Evolutionary conservation across 1,140 invertebrate species (phyloP).

Genomic region (Galendromus occidentalis): DNA sequence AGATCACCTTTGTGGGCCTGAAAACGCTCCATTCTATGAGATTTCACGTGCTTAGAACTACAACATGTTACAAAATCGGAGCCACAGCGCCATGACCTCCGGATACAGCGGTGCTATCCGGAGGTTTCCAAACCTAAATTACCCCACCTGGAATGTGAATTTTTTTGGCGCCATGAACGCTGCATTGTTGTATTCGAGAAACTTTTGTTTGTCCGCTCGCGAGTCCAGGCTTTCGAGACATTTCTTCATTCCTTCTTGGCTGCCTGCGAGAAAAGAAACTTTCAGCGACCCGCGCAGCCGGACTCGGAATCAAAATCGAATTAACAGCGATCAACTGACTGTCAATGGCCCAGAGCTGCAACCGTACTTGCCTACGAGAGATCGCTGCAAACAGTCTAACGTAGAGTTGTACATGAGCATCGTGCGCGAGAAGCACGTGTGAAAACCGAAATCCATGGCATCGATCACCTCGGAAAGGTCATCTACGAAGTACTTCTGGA

Average conservation of each 20-base stretch:
- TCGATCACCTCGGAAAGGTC: slow-evolving; percentile 91
- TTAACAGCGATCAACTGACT: too few species aligned
- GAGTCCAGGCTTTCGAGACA: slow-evolving; percentile 62
- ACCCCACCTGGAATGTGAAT: slow-evolving; percentile 45
- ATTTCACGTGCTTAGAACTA: too few species aligned
- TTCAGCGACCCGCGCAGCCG: too few species aligned
- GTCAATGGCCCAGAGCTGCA: background rate
- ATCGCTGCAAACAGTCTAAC: slow-evolving; percentile 53
- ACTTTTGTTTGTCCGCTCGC: slow-evolving; percentile 65
- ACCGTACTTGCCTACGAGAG: slow-evolving; percentile 21
- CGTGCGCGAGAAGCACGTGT: slow-evolving; percentile 56
- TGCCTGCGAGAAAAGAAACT: background rate
- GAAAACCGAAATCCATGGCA: slow-evolving; percentile 79
- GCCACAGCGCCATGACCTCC: too few species aligned
- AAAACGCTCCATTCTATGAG: too few species aligned
- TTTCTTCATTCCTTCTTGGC: slow-evolving; percentile 44
- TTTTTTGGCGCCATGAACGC: slow-evolving; percentile 84
- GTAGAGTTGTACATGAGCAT: slow-evolving; percentile 58
- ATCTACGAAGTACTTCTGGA: slow-evolving; percentile 89
- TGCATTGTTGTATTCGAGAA: slow-evolving; percentile 64
- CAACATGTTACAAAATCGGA: too few species aligned
- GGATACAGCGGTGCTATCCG: too few species aligned
- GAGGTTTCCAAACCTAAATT: too few species aligned
- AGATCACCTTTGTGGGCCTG: slow-evolving; percentile 2
- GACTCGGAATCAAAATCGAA: too few species aligned